phyloP scores from a whole-genome alignment of 1,140 invertebrate genomes.

The Drosophila littoralis region DNA sequence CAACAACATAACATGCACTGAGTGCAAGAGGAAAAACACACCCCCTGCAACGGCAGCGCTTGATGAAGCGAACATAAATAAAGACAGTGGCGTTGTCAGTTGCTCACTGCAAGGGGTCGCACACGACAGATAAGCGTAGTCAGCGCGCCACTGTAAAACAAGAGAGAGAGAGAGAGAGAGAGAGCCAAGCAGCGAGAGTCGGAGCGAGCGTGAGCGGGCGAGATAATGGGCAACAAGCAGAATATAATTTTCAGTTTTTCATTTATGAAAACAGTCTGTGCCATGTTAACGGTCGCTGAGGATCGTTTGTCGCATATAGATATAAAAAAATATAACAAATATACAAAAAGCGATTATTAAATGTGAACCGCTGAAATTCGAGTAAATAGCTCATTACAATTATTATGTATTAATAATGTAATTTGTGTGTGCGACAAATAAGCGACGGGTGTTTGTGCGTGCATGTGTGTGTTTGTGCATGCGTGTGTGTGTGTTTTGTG shows the following conservation, averaged over 20 bases:
- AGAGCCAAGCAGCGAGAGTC: conserved; percentile 3
- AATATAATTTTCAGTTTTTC: conserved; percentile 60
- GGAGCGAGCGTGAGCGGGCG: background rate
- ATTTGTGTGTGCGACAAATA: conserved; percentile 40
- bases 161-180: conserved; percentile 4
- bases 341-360: conserved; percentile 23
- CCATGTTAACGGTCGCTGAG: conserved; percentile 47
- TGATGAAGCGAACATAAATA: conserved; percentile 17
- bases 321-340: conserved; percentile 13
- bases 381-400: conserved; percentile 30
- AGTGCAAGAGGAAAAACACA: conserved; percentile 38
- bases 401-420: conserved; percentile 49
- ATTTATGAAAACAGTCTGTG: conserved; percentile 48
- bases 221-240: conserved; percentile 45
- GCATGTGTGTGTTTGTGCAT: background rate
- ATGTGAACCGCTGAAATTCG: conserved; percentile 16
- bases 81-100: conserved; percentile 29
- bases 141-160: conserved; percentile 12
- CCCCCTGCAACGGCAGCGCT: conserved; percentile 20
- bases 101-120: conserved; percentile 3
- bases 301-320: conserved; percentile 37
- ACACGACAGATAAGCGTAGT: conserved; percentile 36
- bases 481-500: conserved; percentile 18
- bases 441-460: conserved; percentile 27
- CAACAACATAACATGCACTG: conserved; percentile 25